Base-by-base conservation (phyloP, 2,797 vertebrate species). In the Lophura swinhoii region DNA sequence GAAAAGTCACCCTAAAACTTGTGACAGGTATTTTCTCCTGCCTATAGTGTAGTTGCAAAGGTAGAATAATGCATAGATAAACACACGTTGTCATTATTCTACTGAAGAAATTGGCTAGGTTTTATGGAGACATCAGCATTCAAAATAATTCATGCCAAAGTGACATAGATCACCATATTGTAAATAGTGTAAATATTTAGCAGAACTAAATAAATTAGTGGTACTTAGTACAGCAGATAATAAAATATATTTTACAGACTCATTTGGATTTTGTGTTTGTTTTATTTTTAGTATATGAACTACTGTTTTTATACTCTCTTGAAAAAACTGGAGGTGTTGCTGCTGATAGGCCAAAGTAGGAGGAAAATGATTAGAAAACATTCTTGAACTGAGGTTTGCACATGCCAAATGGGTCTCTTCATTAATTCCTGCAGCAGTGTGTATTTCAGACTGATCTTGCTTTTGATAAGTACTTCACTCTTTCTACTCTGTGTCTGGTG, bases 401-500 rank as follows among this genome's bases (percentile, higher is more conserved):
- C 1, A 1, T 39, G 21, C 67, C 43, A 72, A 53, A 23, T 8
- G 51, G 6, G 0, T 75, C 86, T 93, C 59, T 58, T 33, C 56
- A 22, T 58, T 33, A 58, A 58, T 58, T 58, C n/a, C n/a, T 87
- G 12, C 20, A 24, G 10, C 60, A 41, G 17, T 0, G 1, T 3
- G 1, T 0, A 0, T 41, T 80, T 87, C 24, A 31, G 22, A 13
- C 18, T 2, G 2, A 13, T 1, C 26, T 74, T 81, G 9, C 23
- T 90, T 72, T 59, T 85, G 29, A 31, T 59, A 35, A 69, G 26
- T 2, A 2, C 66, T 77, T 69, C 60, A 17, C 9, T 59, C 33
- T 68, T 74, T 33, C 43, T 62, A 8, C n/a, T 79, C 79, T 56
- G 2, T 24, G 37, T 41, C 51, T 85, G 41, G 4, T 41, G 80